Evolutionary conservation across 1,140 invertebrate genomes (phyloP), one percentile per base, ranked within the genome.

Genomic region (Saccostrea cuccullata): DNA sequence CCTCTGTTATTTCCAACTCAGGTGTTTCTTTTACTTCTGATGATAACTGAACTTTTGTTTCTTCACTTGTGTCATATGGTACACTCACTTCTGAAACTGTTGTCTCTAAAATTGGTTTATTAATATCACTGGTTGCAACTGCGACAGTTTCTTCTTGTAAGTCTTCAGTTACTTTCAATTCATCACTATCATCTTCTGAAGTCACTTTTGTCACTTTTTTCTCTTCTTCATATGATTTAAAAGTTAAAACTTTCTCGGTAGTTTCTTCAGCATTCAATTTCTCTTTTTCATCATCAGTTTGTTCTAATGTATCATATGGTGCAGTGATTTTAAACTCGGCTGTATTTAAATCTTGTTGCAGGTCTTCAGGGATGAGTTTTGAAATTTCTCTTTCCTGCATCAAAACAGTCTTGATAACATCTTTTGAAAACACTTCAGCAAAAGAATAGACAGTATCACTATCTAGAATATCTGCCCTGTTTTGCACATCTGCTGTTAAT

Each of bases 391-490:
- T 55, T 86, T 86, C 85, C n/a, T 86, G 36, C 47, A 86, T 70
- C 26, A 86, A 86, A 13, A 86, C 85, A 55, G 85, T 86, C 58
- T 73, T 70, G n/a, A 86, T 64, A 20, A 86, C 60, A 47, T 86
- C 85, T 86, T 86, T 86, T 64, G 85, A 70, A 55, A 86, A 86
- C 23, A 70, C 55, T 40, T 47, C 60, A 20, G 85, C 85, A 86
- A 70, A 86, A 70, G 64, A 36, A 23, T 86, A 17, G 55, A 86
- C 47, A 15, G 85, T 86, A 30, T 30, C 30, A 30, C 23, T 77
- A 36, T 77, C 70, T 13, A 77, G 70, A 13, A 36, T 30, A 77
- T 77, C 26, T 9, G 26, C 26, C 26, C 11, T 30, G 15, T 77
- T 26, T 15, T 15, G 13, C 3, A 30, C 30, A 77, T 40, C 70